phyloP scores from a whole-genome alignment of 2,797 vertebrate species.

The Tauraco hartlaubi region DNA sequence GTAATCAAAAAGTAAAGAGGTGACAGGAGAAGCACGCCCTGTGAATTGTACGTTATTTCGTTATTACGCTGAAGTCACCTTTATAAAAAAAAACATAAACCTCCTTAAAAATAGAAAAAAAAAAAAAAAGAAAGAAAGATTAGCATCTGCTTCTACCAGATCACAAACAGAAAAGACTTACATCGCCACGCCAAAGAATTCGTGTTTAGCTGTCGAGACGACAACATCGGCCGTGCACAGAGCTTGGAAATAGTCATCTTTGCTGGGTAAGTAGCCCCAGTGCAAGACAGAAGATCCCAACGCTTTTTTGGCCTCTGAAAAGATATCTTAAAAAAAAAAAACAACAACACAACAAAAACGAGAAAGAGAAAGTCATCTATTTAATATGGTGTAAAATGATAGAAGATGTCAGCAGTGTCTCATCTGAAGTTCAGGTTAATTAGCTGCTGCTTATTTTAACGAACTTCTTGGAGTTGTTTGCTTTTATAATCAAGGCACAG shows the following conservation, averaged over 20 bases:
- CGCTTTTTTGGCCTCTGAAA: conserved; percentile 84
- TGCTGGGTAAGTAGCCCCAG: conserved; percentile 93
- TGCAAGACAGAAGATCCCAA: conserved; percentile 86
- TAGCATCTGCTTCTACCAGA: conserved; percentile 50
- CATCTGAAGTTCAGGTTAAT: conserved; percentile 99
- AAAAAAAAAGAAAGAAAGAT: neutral
- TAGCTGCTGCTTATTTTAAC: conserved; percentile 99
- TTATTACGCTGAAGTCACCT: conserved; percentile 21
- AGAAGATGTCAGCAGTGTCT: conserved; percentile 93
- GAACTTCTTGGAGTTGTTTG: conserved; percentile 99
- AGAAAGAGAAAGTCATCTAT: conserved; percentile 87
- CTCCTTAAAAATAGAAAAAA: neutral
- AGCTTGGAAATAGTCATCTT: conserved; percentile 88
- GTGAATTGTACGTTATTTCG: neutral
- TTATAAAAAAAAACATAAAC: neutral
- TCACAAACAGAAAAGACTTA: conserved; percentile 83
- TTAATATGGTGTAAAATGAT: conserved; percentile 93
- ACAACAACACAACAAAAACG: neutral
- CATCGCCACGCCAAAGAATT: conserved; percentile 99
- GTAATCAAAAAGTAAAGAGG: neutral
- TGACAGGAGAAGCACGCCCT: neutral
- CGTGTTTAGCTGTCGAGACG: conserved; percentile 94
- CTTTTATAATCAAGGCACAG: conserved; percentile 99
- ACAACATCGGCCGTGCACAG: conserved; percentile 93
- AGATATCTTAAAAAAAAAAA: conserved; percentile 85